Percentiles rank a stretch among this genome's conserved stretches.
Evolutionary conservation across 2,113 vertebrate species (phyloP).

Genomic region (Daubentonia madagascariensis): DNA sequence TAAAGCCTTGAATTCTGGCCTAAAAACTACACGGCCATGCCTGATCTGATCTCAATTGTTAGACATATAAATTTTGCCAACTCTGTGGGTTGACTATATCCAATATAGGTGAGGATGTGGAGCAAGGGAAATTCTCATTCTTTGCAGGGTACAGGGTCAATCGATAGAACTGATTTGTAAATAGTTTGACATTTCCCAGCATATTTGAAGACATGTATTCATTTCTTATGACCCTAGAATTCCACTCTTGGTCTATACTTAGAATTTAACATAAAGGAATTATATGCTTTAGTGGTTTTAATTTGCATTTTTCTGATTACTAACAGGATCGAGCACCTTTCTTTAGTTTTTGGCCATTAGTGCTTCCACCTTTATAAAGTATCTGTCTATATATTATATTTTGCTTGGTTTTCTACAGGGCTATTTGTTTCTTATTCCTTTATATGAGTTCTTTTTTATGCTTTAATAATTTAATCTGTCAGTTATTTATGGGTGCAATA

Average conservation of each 20-base stretch:
- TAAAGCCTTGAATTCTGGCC: neutral
- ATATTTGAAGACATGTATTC: neutral
- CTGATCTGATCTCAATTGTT: neutral
- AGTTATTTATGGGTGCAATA: neutral
- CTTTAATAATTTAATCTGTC: neutral
- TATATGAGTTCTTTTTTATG: neutral
- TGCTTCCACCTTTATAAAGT: neutral
- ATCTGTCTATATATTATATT: neutral
- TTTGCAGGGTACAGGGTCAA: neutral
- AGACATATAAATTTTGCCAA: neutral
- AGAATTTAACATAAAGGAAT: too few species aligned
- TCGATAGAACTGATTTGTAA: neutral
- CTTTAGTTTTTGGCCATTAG: neutral
- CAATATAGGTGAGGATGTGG: neutral
- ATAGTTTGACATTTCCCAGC: neutral
- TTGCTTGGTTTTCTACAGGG: neutral
- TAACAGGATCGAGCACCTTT: neutral
- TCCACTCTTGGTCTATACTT: neutral
- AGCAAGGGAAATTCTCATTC: neutral
- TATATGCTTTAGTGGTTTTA: neutral
- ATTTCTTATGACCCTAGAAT: neutral
- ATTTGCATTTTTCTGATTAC: neutral
- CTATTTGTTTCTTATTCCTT: neutral
- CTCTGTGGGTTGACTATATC: neutral
- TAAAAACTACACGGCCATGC: neutral